Evolutionary conservation across 2,113 vertebrate genomes (phyloP).

Genomic region (Otocyon megalotis): DNA sequence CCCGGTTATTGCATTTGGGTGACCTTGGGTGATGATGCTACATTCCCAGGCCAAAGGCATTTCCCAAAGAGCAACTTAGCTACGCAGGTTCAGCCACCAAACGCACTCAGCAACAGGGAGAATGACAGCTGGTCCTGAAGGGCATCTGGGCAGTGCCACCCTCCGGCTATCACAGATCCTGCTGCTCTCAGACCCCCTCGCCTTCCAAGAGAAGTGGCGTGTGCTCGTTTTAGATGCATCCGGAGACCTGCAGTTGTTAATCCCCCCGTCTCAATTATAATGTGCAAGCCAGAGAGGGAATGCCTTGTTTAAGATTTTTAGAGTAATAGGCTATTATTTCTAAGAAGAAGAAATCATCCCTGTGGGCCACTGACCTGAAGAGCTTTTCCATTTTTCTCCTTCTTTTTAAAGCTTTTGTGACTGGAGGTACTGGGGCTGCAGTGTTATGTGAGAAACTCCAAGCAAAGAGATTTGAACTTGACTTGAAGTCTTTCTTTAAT

Average conservation of each 20-base stretch:
- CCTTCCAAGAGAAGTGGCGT: not conserved
- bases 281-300: conserved; percentile 17
- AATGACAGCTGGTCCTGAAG: not conserved
- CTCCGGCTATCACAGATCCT: not conserved
- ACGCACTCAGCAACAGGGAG: not conserved
- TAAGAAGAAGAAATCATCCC: conserved; percentile 66
- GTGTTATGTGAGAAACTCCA: conserved; percentile 60
- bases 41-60: not conserved
- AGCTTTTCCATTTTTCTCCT: conserved; percentile 68
- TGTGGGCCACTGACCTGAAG: conserved; percentile 60
- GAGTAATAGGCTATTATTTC: conserved; percentile 79
- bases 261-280: conserved; percentile 59
- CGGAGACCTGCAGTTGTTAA: not conserved
- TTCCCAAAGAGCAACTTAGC: not conserved
- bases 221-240: not conserved
- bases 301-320: conserved; percentile 61
- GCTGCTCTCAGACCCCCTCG: not conserved
- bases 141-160: not conserved
- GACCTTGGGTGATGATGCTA: not conserved
- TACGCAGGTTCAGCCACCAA: not conserved
- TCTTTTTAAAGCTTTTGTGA: conserved; percentile 63
- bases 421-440: conserved; percentile 31
- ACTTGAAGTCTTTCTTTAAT: conserved; percentile 71
- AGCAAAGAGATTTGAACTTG: conserved; percentile 75
- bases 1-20: not conserved